These are phyloP conservation scores for Idaea aversata DNA, from an alignment of 2,888 invertebrate species.

Conservation along the genomic window DNA sequence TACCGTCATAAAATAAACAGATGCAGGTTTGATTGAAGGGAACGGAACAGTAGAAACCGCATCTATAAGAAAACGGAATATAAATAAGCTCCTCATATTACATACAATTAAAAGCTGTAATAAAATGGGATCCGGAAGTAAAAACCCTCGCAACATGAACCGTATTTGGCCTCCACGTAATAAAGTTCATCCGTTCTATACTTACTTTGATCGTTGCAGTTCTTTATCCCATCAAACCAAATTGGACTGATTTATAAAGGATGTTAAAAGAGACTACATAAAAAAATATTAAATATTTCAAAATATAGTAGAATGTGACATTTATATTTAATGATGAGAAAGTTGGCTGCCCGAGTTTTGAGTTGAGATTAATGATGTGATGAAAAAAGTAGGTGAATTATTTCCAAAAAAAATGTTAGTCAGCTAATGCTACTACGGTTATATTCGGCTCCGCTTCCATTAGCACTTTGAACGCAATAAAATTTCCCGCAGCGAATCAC, in stretches of 20 bases:
- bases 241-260: not conserved
- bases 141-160: conserved; percentile 7
- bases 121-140: not conserved
- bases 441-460: conserved; percentile 23
- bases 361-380: not conserved
- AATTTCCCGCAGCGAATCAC: conserved; percentile 45
- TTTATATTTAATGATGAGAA: not conserved
- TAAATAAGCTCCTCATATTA: not conserved
- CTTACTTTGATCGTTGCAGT: conserved; percentile 53
- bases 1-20: not conserved
- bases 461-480: conserved; percentile 43
- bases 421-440: not conserved
- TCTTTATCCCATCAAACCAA: not conserved
- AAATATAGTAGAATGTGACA: not conserved
- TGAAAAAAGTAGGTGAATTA: conserved; percentile 1
- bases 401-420: not conserved
- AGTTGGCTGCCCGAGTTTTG: not conserved
- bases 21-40: not conserved
- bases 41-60: conserved; percentile 2
- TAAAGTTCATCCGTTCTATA: conserved; percentile 48
- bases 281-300: not conserved
- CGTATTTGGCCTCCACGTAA: conserved; percentile 31
- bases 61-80: not conserved
- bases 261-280: not conserved
- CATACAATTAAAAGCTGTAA: not conserved